Evolutionary conservation across 2,797 vertebrate species (phyloP).

Genomic region (Sebastes hubbsi): DNA sequence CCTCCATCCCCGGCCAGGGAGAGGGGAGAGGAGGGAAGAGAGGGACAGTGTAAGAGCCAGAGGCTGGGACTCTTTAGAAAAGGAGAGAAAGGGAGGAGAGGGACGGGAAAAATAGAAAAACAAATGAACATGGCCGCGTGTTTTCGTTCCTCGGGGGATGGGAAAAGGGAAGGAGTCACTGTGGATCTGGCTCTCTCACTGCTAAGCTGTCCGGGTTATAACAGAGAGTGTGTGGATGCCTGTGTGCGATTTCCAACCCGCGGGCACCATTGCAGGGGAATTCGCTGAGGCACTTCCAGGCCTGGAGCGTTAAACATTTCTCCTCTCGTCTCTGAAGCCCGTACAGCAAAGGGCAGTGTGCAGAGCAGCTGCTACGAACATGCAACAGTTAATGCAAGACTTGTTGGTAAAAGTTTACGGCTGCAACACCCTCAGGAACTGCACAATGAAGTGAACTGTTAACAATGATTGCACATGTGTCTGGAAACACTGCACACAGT

Average conservation of each 20-base stretch:
- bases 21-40: constrained; percentile 14
- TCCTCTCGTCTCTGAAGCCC: constrained; percentile 28
- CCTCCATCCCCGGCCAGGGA: constrained; percentile 60
- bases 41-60: constrained; percentile 46
- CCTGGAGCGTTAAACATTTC: constrained; percentile 39
- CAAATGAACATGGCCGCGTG: constrained; percentile 36
- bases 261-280: constrained; percentile 43
- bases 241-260: constrained; percentile 40
- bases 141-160: constrained; percentile 57
- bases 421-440: constrained; percentile 33
- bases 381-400: constrained; percentile 39
- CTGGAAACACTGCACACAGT: neutral
- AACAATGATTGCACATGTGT: neutral
- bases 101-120: constrained; percentile 59
- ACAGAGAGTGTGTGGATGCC: constrained; percentile 46
- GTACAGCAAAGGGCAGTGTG: constrained; percentile 57
- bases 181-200: constrained; percentile 67
- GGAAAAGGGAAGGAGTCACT: constrained; percentile 55
- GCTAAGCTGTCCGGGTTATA: constrained; percentile 58
- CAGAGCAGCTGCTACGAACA: constrained; percentile 14
- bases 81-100: constrained; percentile 56
- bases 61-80: constrained; percentile 65
- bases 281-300: constrained; percentile 50
- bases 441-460: constrained; percentile 13
- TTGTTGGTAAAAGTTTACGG: constrained; percentile 14